Base-by-base conservation (phyloP, 2,797 vertebrate genomes). In the Momotus momota region DNA sequence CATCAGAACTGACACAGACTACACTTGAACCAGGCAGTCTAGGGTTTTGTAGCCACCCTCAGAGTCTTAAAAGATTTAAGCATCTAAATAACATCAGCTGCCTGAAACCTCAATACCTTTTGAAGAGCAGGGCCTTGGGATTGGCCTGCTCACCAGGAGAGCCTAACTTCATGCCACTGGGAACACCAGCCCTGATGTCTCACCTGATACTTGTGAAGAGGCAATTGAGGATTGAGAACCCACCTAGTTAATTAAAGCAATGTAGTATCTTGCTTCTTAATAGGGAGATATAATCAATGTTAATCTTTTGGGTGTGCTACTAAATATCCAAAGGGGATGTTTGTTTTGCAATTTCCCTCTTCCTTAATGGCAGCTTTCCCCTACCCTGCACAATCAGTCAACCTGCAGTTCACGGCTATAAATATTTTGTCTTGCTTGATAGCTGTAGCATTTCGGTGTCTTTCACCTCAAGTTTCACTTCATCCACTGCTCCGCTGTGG, bases 311-410 rank as follows among this genome's bases (percentile, higher is more conserved):
- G 94, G 82, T 0, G 41, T 91, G 80, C 81, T 95, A 67, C 82
- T 88, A 92, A 94, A 84, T 93, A 95, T 88, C 85, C 83, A 94
- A 90, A 93, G 64, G 91, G 86, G 60, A 84, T 95, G 80, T 94
- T 95, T 94, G 91, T 84, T 95, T 94, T 94, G 91, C 66, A 66
- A 66, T 95, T 94, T 93, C 62, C 80, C 70, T 93, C 82, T 94
- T 94, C 91, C 87, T 86, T 94, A 95, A 94, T 46, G 26, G 73
- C 60, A 94, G 66, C 64, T 94, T 95, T 90, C 77, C 67, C 73
- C 78, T 84, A 49, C 67, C 31, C 90, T 86, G 55, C 70, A 79
- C 77, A 75, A 86, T 91, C 86, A 86, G 85, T 75, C 73, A 64
- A 64, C 23, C 48, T 92, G 60, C 74, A 88, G 49, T 75, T 95